Base-by-base conservation (phyloP, 2,888 invertebrate species). In the Hyppa rectilinea region DNA sequence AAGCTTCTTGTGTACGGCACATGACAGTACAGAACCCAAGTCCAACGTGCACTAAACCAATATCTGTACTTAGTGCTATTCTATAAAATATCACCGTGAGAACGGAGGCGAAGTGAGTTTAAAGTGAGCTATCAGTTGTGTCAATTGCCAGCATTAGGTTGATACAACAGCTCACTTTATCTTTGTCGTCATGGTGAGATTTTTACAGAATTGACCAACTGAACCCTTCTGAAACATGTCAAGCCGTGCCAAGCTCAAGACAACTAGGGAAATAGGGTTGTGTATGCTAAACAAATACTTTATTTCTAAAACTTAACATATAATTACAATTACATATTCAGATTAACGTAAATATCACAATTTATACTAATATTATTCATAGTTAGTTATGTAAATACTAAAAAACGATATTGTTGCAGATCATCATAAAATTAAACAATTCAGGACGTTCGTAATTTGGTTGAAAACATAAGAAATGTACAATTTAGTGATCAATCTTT, bases 271-370 rank as follows among this genome's bases (percentile, higher is more conserved):
- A 50, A 52, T 26, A 67, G 17, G 6, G 20, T 14, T 47, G 20
- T 29, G 2, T 52, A 47, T 68, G 61, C 55, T 79, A 83, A 80
- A 88, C 83, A 82, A 83, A 85, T 78, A 81, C 83, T 91, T 90
- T 89, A 91, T 88, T 89, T 87, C 91, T 91, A 90, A 91, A 92
- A 89, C 91, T 92, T 92, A 92, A 92, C 90, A 87, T 81, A 70
- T 87, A 86, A 85, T 88, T 88, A 90, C 85, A 89, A 79, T 86
- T 64, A 70, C 62, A 73, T 84, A 75, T 66, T 81, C 79, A 80
- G 81, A 82, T 84, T 82, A 85, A 80, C 82, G 83, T 84, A 83
- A 84, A 82, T 84, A 84, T 85, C 84, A 84, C 84, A 86, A 79
- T 85, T 81, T 80, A 86, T 83, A 78, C 75, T 69, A 83, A 78